These are phyloP conservation scores for Pseudobourletiella spinata DNA, from an alignment of 1,140 invertebrate genomes.

Conservation along the genomic window DNA sequence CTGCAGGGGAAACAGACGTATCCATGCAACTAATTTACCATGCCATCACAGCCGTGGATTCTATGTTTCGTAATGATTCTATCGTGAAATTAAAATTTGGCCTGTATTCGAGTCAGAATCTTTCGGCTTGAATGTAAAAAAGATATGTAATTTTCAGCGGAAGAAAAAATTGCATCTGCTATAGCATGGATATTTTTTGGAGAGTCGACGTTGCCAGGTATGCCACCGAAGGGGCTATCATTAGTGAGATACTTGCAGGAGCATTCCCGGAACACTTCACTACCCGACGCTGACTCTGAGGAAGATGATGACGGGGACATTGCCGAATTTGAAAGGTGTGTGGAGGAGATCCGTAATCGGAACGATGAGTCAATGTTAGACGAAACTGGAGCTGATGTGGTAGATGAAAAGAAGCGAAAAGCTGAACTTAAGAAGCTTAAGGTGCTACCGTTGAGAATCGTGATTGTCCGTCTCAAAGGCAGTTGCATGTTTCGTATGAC, in stretches of 20 bases:
- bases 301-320: constrained; percentile 8
- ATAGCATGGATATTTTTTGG: constrained; percentile 22
- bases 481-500: background rate
- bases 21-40: constrained; percentile 11
- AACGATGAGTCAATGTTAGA: background rate
- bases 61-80: constrained; percentile 15
- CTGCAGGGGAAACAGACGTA: constrained; percentile 19
- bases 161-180: constrained; percentile 13
- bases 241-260: constrained; percentile 3
- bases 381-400: background rate
- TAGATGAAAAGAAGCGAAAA: constrained; percentile 4
- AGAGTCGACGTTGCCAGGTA: constrained; percentile 3
- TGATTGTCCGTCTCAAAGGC: constrained; percentile 4
- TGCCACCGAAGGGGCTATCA: background rate
- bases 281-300: background rate
- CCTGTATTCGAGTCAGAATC: too few relatives aligned
- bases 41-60: constrained; percentile 3
- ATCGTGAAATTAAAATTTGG: too few relatives aligned
- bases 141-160: too few relatives aligned
- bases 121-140: too few relatives aligned
- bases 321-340: background rate
- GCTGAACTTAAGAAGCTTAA: background rate
- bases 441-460: background rate
- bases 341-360: background rate
- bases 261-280: background rate